These are phyloP conservation scores for Cololabis saira DNA, from an alignment of 2,113 vertebrate genomes.

Conservation along the genomic window DNA sequence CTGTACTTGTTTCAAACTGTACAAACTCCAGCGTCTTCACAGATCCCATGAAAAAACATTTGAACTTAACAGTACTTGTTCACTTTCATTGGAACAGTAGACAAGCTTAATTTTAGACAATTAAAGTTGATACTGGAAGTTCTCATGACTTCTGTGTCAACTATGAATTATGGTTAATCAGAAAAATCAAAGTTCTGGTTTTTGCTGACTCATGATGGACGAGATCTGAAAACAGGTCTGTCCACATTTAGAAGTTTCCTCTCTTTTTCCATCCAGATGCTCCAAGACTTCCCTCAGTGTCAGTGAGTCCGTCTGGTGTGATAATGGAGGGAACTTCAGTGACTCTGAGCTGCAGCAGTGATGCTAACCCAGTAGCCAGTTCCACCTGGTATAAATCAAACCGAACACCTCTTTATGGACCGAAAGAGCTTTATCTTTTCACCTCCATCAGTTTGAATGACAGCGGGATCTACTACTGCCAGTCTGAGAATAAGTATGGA, in stretches of 20 bases:
- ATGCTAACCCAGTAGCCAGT: slow-evolving; percentile 26
- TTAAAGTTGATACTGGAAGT: no score
- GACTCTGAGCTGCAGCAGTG: background rate
- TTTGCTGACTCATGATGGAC: no score
- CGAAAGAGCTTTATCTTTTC: background rate
- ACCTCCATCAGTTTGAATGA: background rate
- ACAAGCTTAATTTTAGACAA: no score
- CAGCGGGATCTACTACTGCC: slow-evolving; percentile 1
- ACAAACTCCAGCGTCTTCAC: no score
- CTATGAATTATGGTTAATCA: background rate
- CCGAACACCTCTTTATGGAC: background rate
- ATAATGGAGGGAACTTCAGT: slow-evolving; percentile 11
- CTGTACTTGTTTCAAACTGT: no score
- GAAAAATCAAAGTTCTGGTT: background rate
- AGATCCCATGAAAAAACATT: no score
- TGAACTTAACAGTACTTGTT: no score
- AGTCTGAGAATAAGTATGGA: slow-evolving; percentile 4
- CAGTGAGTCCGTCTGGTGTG: background rate
- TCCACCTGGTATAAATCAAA: slow-evolving; percentile 35
- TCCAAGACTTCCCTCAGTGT: background rate
- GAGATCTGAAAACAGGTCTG: no score
- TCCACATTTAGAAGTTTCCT: no score
- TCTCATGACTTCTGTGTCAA: background rate
- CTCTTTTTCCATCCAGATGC: background rate
- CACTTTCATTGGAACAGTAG: no score